phyloP scores from a whole-genome alignment of 2,888 invertebrate genomes.

The Leptopterna dolabrata region DNA sequence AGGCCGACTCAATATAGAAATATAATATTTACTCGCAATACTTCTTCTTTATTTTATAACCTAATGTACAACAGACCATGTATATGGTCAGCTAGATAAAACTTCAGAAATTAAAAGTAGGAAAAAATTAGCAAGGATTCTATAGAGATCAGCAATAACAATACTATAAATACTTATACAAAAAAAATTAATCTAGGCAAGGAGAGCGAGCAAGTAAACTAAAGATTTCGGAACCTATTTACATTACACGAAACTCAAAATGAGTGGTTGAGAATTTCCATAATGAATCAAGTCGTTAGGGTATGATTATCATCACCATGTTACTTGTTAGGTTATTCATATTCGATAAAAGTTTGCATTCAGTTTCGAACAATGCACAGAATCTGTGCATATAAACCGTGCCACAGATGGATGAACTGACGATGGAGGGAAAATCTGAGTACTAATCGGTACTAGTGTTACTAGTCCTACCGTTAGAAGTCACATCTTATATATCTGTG shows the following conservation, averaged over 20 bases:
- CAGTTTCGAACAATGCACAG: too few species aligned
- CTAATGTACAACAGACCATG: too few species aligned
- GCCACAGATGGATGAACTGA: too few species aligned
- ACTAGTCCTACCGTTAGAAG: too few species aligned
- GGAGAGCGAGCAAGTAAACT: background rate
- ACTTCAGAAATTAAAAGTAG: too few species aligned
- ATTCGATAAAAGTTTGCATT: background rate
- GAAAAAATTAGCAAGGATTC: background rate
- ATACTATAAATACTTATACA: background rate
- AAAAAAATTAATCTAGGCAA: background rate
- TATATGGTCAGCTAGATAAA: too few species aligned
- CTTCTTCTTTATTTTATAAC: background rate
- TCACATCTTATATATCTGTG: too few species aligned
- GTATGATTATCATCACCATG: background rate
- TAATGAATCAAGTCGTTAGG: background rate
- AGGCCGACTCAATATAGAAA: background rate
- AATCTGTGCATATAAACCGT: too few species aligned
- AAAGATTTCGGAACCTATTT: background rate
- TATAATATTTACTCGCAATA: background rate
- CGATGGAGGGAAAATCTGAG: too few species aligned
- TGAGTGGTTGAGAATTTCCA: background rate
- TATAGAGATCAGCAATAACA: background rate
- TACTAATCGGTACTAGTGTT: too few species aligned
- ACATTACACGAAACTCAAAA: background rate
- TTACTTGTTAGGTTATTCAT: background rate